Evolutionary conservation across 2,888 invertebrate genomes (phyloP).

Genomic region (Zygogramma bicolorata): DNA sequence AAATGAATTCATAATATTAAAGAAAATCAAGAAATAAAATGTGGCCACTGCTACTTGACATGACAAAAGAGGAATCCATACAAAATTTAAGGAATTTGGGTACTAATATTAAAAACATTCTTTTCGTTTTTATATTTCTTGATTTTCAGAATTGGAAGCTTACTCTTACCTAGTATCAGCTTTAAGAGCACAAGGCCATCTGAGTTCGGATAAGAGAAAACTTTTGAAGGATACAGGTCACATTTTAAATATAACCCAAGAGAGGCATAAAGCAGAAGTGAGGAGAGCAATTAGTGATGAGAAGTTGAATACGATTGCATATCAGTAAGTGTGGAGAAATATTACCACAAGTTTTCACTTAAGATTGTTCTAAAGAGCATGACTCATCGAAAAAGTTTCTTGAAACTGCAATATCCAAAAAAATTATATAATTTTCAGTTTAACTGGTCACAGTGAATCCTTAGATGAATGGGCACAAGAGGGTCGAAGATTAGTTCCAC

Average conservation of each 20-base stretch:
- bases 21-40: conserved; percentile 58
- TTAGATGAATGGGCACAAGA: conserved; percentile 86
- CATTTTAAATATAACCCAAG: conserved; percentile 87
- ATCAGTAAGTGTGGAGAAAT: conserved; percentile 76
- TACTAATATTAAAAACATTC: conserved; percentile 60
- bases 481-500: conserved; percentile 85
- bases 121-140: conserved; percentile 29
- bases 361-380: too few species aligned
- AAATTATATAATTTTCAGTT: conserved; percentile 66
- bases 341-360: background rate
- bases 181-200: conserved; percentile 91
- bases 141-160: conserved; percentile 84
- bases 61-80: conserved; percentile 91
- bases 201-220: conserved; percentile 86
- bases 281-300: conserved; percentile 94
- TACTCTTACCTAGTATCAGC: conserved; percentile 91
- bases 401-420: too few species aligned
- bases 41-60: conserved; percentile 83
- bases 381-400: too few species aligned
- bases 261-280: conserved; percentile 92
- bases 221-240: conserved; percentile 85
- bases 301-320: conserved; percentile 87
- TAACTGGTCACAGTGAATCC: conserved; percentile 77
- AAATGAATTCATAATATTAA: conserved; percentile 45
- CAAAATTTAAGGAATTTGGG: conserved; percentile 89